Evolutionary conservation across 2,888 invertebrate species (phyloP).

Genomic region (Stegana nigrithorax): DNA sequence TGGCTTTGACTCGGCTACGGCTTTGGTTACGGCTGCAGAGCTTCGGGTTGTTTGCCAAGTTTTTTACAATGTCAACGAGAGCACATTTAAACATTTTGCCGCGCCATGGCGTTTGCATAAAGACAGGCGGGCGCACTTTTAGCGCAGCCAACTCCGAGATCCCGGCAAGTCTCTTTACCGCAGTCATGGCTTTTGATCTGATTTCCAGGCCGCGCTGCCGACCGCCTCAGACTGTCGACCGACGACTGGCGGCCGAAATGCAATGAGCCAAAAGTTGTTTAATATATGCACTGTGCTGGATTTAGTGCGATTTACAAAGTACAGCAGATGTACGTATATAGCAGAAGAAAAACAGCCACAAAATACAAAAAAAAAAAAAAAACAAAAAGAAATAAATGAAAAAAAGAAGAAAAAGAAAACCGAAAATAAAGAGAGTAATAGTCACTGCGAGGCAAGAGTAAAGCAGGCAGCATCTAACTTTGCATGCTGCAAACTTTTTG

Average conservation of each 20-base stretch:
- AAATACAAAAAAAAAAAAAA: not conserved
- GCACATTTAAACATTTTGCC: slow-evolving; percentile 35
- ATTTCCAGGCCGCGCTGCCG: slow-evolving; percentile 18
- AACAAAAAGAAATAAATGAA: not conserved
- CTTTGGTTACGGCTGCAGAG: too few relatives aligned
- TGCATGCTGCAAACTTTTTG: slow-evolving; percentile 50
- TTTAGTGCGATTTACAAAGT: slow-evolving; percentile 15
- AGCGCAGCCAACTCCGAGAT: too few relatives aligned
- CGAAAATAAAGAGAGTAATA: not conserved
- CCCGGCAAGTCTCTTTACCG: too few relatives aligned
- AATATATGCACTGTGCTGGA: slow-evolving; percentile 52
- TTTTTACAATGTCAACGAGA: slow-evolving; percentile 22
- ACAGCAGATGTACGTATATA: too few relatives aligned
- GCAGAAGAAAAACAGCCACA: not conserved
- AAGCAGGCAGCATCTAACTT: slow-evolving; percentile 42
- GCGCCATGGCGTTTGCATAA: slow-evolving; percentile 46
- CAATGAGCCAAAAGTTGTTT: slow-evolving; percentile 64
- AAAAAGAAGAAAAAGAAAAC: not conserved
- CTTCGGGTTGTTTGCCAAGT: slow-evolving; percentile 25
- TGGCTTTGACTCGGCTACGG: slow-evolving; percentile 26
- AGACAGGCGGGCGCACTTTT: slow-evolving; percentile 19
- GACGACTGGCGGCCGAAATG: slow-evolving; percentile 39
- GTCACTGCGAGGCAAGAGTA: not conserved
- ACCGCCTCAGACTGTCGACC: slow-evolving; percentile 15
- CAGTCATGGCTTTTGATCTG: slow-evolving; percentile 50